phyloP scores from a whole-genome alignment of 2,113 vertebrate genomes.

The Candoia aspera region DNA sequence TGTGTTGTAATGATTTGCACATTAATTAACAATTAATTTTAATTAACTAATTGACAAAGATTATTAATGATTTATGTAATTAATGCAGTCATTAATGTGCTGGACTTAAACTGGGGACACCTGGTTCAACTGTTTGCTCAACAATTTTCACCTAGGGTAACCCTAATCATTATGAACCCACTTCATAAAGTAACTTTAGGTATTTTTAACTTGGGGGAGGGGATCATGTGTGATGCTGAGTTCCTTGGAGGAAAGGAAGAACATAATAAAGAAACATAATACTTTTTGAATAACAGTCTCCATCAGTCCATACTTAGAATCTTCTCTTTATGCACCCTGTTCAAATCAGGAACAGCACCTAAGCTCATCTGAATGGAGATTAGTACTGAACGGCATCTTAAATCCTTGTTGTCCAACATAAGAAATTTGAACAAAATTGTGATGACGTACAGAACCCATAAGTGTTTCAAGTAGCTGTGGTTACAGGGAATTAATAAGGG shows the following conservation, averaged over 20 bases:
- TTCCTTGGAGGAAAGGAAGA: background rate
- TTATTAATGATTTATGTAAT: background rate
- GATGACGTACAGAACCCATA: background rate
- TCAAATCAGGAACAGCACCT: background rate
- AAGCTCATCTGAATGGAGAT: background rate
- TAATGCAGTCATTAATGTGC: background rate
- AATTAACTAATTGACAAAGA: background rate
- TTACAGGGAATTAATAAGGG: background rate
- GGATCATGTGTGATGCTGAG: background rate
- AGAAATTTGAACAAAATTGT: background rate
- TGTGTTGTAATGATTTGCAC: background rate
- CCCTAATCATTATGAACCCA: background rate
- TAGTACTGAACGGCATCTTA: background rate
- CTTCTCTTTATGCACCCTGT: background rate
- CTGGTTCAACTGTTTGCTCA: background rate
- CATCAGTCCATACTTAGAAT: background rate
- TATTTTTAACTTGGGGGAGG: background rate
- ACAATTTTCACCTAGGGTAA: background rate
- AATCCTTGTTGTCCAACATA: background rate
- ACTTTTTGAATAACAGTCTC: too few relatives aligned
- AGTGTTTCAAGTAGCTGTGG: background rate
- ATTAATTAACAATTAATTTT: background rate
- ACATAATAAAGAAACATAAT: background rate
- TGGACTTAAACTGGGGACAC: background rate
- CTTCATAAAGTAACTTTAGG: background rate